Percentiles rank a stretch among this genome's conserved stretches.
Evolutionary conservation across 2,797 vertebrate species (phyloP).

Genomic region (Sebastes flavidus): DNA sequence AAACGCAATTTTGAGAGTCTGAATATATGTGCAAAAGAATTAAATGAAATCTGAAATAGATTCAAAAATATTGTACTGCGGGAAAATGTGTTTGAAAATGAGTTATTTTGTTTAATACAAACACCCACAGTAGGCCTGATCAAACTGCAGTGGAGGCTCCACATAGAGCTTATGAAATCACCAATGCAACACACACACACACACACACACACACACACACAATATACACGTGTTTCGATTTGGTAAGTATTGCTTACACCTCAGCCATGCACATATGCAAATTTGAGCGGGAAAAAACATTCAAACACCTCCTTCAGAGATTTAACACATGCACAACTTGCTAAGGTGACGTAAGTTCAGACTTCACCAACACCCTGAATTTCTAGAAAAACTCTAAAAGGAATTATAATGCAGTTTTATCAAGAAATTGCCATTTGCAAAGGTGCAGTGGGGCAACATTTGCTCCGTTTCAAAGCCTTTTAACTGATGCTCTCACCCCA

Average conservation of each 20-base stretch:
- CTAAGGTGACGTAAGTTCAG: slow-evolving; percentile 1
- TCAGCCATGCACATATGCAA: background rate
- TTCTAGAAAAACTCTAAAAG: slow-evolving; percentile 10
- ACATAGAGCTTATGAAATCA: background rate
- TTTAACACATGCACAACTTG: background rate
- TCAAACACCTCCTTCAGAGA: background rate
- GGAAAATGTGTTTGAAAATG: slow-evolving; percentile 1
- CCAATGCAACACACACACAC: background rate
- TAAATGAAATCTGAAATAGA: slow-evolving; percentile 38
- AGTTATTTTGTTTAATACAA: slow-evolving; percentile 31
- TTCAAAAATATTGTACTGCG: slow-evolving; percentile 32
- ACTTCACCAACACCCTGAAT: background rate
- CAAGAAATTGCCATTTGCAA: slow-evolving; percentile 13
- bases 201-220: background rate
- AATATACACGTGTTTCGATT: background rate
- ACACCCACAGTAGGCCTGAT: background rate
- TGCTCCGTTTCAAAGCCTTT: slow-evolving; percentile 6
- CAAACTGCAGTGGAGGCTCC: background rate
- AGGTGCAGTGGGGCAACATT: background rate
- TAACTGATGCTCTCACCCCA: slow-evolving; percentile 76
- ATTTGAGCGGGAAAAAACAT: background rate
- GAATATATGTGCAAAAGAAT: slow-evolving; percentile 10
- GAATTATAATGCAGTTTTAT: slow-evolving; percentile 2
- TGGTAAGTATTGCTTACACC: background rate
- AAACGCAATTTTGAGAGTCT: slow-evolving; percentile 38